phyloP scores from a whole-genome alignment of 2,113 vertebrate species.

The Dromaius novaehollandiae region DNA sequence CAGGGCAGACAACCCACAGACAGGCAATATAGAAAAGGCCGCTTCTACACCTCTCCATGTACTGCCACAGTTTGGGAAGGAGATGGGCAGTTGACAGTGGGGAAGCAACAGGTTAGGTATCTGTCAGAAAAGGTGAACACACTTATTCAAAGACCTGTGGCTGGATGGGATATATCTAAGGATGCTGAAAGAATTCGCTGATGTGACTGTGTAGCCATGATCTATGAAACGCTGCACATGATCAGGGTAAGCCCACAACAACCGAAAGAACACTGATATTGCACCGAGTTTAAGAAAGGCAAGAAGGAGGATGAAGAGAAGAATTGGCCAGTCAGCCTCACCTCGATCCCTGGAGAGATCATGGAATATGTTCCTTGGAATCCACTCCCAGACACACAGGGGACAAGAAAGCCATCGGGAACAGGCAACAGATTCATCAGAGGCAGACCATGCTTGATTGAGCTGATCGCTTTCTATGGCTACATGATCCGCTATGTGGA shows the following conservation, averaged over 20 bases:
- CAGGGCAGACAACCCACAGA: background rate
- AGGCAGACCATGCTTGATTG: fast-evolving
- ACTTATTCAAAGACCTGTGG: background rate
- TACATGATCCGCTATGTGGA: background rate
- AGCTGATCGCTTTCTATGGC: background rate
- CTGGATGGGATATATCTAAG: background rate
- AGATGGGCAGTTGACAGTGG: background rate
- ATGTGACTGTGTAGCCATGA: background rate
- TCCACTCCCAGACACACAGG: background rate
- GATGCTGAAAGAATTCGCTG: background rate
- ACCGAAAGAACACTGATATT: background rate
- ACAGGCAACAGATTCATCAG: background rate
- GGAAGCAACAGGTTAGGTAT: background rate
- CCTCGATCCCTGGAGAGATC: background rate
- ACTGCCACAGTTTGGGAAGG: background rate
- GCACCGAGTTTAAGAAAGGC: background rate
- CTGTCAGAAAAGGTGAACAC: background rate
- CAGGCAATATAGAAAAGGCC: background rate
- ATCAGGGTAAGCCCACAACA: background rate
- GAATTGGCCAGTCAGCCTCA: background rate
- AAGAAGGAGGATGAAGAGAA: background rate
- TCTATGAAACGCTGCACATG: fast-evolving
- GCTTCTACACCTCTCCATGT: background rate
- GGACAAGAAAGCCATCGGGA: background rate
- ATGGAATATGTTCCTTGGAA: background rate